Evolutionary conservation across 1,140 invertebrate genomes (phyloP).

Genomic region (Tetranychus cinnabarinus): DNA sequence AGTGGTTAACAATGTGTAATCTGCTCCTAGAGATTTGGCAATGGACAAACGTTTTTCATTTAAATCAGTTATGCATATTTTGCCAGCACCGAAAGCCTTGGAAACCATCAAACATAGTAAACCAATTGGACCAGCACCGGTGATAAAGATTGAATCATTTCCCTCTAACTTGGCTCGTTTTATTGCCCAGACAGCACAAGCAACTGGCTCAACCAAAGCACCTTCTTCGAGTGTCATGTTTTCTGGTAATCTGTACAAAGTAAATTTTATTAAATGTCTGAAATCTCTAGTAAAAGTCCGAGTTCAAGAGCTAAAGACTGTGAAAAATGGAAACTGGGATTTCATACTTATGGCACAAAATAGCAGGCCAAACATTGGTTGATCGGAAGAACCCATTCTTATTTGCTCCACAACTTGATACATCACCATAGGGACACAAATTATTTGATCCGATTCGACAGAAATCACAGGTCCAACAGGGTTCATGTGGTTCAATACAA

Average conservation of each 20-base stretch:
- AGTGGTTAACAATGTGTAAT: conserved; percentile 36
- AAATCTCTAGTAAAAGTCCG: neutral
- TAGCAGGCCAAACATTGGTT: conserved; percentile 11
- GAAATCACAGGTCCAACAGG: conserved; percentile 54
- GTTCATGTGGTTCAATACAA: conserved; percentile 72
- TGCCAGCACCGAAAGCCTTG: conserved; percentile 63
- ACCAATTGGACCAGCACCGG: conserved; percentile 75
- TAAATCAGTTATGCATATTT: conserved; percentile 24
- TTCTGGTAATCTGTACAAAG: conserved; percentile 36
- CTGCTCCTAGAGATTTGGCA: conserved; percentile 59
- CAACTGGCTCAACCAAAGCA: conserved; percentile 69
- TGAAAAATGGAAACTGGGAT: no score
- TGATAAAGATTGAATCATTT: conserved; percentile 53
- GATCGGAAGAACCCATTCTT: conserved; percentile 13
- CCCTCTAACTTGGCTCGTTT: conserved; percentile 42
- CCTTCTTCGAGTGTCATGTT: conserved; percentile 74
- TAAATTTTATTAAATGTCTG: neutral
- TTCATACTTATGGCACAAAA: conserved; percentile 16
- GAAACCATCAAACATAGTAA: conserved; percentile 52
- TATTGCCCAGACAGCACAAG: conserved; percentile 77
- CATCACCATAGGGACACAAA: conserved; percentile 43
- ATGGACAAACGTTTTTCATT: conserved; percentile 16
- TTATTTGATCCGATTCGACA: conserved; percentile 76
- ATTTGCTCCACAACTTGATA: conserved; percentile 50
- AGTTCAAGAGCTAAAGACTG: neutral